phyloP scores from a whole-genome alignment of 2,888 invertebrate genomes.

The Fragum whitleyi region DNA sequence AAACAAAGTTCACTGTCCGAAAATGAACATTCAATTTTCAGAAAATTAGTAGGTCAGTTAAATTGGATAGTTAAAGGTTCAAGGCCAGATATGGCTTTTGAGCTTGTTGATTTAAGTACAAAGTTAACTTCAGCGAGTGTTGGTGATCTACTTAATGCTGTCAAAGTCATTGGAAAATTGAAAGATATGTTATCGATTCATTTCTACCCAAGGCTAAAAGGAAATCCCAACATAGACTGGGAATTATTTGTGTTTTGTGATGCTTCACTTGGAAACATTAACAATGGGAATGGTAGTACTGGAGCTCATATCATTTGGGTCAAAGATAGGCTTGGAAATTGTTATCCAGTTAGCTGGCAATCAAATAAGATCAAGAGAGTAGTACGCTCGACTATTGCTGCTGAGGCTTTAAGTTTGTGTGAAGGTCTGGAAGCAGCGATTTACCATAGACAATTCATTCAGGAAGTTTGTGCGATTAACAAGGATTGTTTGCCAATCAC shows the following conservation, averaged over 20 bases:
- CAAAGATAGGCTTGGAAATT: constrained; percentile 41
- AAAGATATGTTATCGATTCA: constrained; percentile 40
- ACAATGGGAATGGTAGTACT: constrained; percentile 53
- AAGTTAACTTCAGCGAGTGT: constrained; percentile 47
- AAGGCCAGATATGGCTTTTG: constrained; percentile 50
- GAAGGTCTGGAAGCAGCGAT: constrained; percentile 34
- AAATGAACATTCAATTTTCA: constrained; percentile 2
- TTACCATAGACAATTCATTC: constrained; percentile 30
- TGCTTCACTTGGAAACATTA: constrained; percentile 58
- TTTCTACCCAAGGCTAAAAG: not conserved
- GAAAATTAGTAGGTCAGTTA: constrained; percentile 11
- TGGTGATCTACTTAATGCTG: constrained; percentile 31
- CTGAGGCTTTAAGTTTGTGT: constrained; percentile 55
- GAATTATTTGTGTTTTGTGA: constrained; percentile 44
- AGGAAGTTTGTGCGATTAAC: constrained; percentile 15
- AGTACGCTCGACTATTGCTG: constrained; percentile 61
- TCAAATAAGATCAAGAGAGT: constrained; percentile 57
- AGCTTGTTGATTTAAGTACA: constrained; percentile 54
- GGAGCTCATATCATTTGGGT: constrained; percentile 50
- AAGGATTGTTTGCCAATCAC: not conserved
- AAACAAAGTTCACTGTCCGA: constrained; percentile 12
- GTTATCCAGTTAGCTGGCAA: constrained; percentile 58
- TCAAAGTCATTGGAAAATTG: constrained; percentile 37
- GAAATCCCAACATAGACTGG: not conserved
- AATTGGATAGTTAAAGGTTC: constrained; percentile 38